A percentile compares a stretch with the other conserved stretches of the same genome.
Evolutionary conservation across 2,888 invertebrate genomes (phyloP).

Genomic region (Balanococcus diminutus): DNA sequence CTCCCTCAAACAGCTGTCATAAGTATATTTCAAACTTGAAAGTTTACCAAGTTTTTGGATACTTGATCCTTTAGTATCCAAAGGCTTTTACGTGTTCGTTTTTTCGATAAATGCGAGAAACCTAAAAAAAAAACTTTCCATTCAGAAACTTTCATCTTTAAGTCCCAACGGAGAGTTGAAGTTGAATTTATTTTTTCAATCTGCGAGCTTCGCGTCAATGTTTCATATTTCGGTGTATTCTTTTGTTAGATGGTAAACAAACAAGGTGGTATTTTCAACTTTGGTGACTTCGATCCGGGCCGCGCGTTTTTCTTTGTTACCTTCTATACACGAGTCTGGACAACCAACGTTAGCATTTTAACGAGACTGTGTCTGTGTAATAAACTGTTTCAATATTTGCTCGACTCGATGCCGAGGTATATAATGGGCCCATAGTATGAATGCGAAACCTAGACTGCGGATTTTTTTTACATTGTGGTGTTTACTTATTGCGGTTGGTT

Average conservation of each 20-base stretch:
- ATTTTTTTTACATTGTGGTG: not conserved
- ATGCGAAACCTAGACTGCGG: not conserved
- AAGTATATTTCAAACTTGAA: not conserved
- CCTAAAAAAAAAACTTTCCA: not conserved
- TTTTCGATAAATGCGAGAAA: not conserved
- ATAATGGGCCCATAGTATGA: not conserved
- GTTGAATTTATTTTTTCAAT: constrained; percentile 23
- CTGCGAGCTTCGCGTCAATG: not conserved
- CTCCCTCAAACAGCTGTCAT: not conserved
- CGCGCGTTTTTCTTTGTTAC: not conserved
- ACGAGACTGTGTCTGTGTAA: not conserved
- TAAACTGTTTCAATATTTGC: constrained; percentile 23
- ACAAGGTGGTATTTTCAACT: not conserved
- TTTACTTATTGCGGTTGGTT: not conserved
- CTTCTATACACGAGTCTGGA: not conserved
- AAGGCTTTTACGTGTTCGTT: not conserved
- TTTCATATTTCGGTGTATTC: constrained; percentile 9
- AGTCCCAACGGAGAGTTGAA: not conserved
- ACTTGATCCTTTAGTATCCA: not conserved
- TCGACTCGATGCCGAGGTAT: not conserved
- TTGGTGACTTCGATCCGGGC: not conserved
- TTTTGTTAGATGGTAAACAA: not conserved
- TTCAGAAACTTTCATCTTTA: not conserved
- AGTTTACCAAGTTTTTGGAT: not conserved
- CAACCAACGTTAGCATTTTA: not conserved